Evolutionary conservation across 2,113 vertebrate genomes (phyloP), one percentile per base, ranked within the genome.

Genomic region (Galbula dea): DNA sequence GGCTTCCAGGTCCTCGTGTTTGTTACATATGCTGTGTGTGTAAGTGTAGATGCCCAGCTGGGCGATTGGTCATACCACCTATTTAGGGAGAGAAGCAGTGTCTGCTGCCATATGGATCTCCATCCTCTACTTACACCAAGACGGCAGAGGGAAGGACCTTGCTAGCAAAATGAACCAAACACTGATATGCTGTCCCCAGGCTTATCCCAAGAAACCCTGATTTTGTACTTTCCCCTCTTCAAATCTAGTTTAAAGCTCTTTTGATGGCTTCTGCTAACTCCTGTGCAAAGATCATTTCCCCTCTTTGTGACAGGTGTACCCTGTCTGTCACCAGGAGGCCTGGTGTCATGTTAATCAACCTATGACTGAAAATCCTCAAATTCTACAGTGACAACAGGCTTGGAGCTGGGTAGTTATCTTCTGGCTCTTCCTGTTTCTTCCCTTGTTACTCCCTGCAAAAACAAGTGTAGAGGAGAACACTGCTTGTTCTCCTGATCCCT

Each of bases 271-370:
- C 6, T 61, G 27, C 11, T 39, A 27, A 61, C 22, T 68, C 29
- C 22, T 22, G 15, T 2, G 1, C 10, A 15, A 77, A 37, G 12
- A 23, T n/a, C 6, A 11, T 48, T 61, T 52, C 68, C 32, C 9
- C 3, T 1, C 17, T 37, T 43, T 52, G 14, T 23, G 18, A 62
- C 10, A n/a, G 27, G 5, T 7, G 4, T 55, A 49, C 15, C 7
- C 8, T 5, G 2, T 8, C 30, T 58, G 16, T 26, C 1, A 0
- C 41, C 8, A 48, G 9, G 23, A 75, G 15, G 3, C 23, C 58
- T 37, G 21, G 14, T 73, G 24, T 34, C 2, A 1, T 51, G 32
- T 43, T 37, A 17, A 39, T 7, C 0, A 0, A 22, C 7, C 11
- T 8, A 27, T 46, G 39, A 37, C 37, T 4, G 29, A 57, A 84